phyloP scores from a whole-genome alignment of 2,888 invertebrate species.

The Drosophila nr. medialis region DNA sequence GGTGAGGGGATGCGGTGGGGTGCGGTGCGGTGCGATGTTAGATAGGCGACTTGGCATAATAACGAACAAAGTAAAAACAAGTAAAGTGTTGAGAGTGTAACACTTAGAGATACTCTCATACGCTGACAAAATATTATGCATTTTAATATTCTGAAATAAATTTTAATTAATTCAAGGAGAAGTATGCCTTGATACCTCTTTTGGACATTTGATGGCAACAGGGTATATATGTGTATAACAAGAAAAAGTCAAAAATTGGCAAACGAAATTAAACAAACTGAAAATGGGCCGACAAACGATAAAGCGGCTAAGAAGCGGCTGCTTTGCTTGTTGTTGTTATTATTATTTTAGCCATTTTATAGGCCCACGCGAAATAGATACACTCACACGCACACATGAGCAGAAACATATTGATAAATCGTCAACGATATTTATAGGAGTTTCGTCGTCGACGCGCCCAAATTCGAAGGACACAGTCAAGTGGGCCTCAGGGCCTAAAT shows the following conservation, averaged over 20 bases:
- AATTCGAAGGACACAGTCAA: slow-evolving; percentile 53
- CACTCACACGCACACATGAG: slow-evolving; percentile 17
- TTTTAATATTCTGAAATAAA: background rate
- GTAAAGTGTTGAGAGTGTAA: background rate
- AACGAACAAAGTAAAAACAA: slow-evolving; percentile 1
- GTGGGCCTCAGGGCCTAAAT: slow-evolving; percentile 23
- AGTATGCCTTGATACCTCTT: background rate
- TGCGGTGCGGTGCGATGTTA: background rate
- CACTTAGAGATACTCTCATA: background rate
- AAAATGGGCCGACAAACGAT: slow-evolving; percentile 63
- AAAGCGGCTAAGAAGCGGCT: slow-evolving; percentile 43
- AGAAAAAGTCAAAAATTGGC: slow-evolving; percentile 45
- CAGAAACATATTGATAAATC: slow-evolving; percentile 59
- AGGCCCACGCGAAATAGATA: slow-evolving; percentile 63
- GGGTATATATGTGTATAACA: slow-evolving; percentile 5
- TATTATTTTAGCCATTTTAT: slow-evolving; percentile 52
- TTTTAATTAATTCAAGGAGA: background rate
- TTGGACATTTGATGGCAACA: background rate
- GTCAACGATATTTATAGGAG: slow-evolving; percentile 73
- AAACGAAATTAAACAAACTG: slow-evolving; percentile 70
- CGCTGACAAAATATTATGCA: background rate
- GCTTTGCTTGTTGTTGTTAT: slow-evolving; percentile 19
- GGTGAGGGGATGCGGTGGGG: background rate
- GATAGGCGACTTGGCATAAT: slow-evolving; percentile 18
- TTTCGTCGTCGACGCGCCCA: slow-evolving; percentile 66